Conservation (phyloP, 2,113 vertebrate genomes). For the Hydrochoerus hydrochaeris region DNA sequence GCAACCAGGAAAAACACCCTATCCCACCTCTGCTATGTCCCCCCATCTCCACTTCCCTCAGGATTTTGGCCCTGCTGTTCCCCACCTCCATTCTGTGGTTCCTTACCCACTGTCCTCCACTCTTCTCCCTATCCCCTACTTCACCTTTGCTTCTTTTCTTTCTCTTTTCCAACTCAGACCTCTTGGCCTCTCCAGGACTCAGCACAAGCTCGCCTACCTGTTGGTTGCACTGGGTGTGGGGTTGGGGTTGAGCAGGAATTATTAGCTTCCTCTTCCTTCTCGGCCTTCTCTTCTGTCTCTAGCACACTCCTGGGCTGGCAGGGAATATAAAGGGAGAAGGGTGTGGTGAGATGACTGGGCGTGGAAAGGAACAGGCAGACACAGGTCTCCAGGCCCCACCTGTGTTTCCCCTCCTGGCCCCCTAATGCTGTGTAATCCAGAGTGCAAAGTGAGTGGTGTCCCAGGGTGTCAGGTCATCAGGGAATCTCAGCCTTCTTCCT, state of each 20-base stretch:
- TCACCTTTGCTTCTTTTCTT: conserved; percentile 38
- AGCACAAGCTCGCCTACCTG: conserved; percentile 52
- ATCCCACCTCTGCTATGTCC: neutral
- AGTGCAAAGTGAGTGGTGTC: neutral
- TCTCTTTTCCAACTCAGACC: neutral
- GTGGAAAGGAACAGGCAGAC: conserved; percentile 70
- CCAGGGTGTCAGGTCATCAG: conserved; percentile 36
- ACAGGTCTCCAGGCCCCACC: conserved; percentile 63
- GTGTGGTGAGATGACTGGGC: conserved; percentile 70
- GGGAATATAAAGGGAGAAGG: conserved; percentile 63
- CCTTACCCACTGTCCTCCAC: too few relatives aligned
- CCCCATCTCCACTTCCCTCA: neutral
- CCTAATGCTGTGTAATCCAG: conserved; percentile 61
- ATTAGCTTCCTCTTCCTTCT: conserved; percentile 53
- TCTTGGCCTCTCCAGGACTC: neutral
- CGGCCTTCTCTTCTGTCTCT: neutral
- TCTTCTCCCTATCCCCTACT: neutral
- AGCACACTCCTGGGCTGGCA: neutral
- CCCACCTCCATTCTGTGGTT: neutral
- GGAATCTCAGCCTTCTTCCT: neutral
- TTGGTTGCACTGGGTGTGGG: neutral
- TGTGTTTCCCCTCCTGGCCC: conserved; percentile 42
- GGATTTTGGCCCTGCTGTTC: neutral
- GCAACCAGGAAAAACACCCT: neutral
- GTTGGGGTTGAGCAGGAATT: conserved; percentile 17